Percentiles rank a stretch among this genome's conserved stretches.
These are phyloP conservation scores for Ianthella basta DNA, from an alignment of 37 sponge, comb jelly and placozoan species.

Conservation along the genomic window DNA sequence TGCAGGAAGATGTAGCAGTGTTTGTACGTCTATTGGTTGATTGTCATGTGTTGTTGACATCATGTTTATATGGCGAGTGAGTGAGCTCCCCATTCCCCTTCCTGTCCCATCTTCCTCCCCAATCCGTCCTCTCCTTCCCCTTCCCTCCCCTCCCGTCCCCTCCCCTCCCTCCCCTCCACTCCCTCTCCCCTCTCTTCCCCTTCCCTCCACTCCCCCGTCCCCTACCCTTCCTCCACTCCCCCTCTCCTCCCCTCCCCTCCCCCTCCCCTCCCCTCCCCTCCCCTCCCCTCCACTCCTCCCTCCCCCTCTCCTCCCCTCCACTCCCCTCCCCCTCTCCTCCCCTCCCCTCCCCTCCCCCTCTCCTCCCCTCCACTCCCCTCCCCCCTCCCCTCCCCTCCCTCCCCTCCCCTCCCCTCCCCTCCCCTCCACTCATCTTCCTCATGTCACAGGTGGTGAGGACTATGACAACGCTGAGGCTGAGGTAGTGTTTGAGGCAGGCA, in stretches of 20 bases:
- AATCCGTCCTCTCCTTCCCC: too few relatives aligned
- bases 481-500: conserved; percentile 11
- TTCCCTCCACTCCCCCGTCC: background rate
- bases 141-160: background rate
- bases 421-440: background rate
- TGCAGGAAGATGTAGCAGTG: too few relatives aligned
- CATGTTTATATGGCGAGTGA: too few relatives aligned
- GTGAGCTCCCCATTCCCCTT: too few relatives aligned
- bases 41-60: too few relatives aligned
- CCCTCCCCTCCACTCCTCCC: background rate
- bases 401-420: background rate
- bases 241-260: background rate
- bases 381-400: background rate
- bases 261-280: background rate
- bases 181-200: background rate
- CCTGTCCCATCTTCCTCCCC: too few relatives aligned
- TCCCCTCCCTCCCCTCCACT: background rate
- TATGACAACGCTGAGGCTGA: background rate
- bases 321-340: background rate
- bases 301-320: background rate
- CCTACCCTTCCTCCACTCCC: background rate
- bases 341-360: background rate
- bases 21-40: too few relatives aligned
- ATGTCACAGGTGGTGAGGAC: conserved; percentile 14
- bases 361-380: background rate